phyloP scores from a whole-genome alignment of 2,797 vertebrate species.

The Vespertilio murinus region DNA sequence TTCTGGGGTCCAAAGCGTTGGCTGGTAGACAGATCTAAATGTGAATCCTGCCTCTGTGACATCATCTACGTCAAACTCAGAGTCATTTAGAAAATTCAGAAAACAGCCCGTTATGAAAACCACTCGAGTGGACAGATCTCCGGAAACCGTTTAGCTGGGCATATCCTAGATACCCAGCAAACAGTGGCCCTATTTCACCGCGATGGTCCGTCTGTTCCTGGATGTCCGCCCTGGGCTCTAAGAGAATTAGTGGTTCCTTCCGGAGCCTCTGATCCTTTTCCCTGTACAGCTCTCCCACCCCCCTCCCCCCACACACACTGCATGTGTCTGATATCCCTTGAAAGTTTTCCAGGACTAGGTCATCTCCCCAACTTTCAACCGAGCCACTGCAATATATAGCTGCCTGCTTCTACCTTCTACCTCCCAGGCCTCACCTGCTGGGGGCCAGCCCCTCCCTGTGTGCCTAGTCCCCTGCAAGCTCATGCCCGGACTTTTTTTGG shows the following conservation, averaged over 20 bases:
- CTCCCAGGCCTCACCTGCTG: slow-evolving; percentile 58
- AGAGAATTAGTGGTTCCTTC: slow-evolving; percentile 46
- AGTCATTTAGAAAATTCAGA: neutral
- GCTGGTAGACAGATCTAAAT: neutral
- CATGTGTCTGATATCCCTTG: slow-evolving; percentile 11
- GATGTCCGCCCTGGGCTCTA: neutral
- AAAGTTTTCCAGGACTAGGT: slow-evolving; percentile 63
- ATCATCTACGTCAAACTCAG: slow-evolving; percentile 18
- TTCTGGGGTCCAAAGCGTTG: neutral
- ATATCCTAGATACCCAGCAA: neutral
- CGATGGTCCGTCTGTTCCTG: neutral
- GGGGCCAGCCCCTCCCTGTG: neutral
- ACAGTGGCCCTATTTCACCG: neutral
- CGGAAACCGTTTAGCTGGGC: neutral
- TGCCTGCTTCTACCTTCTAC: slow-evolving; percentile 15
- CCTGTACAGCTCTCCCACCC: neutral
- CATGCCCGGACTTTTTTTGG: slow-evolving; percentile 60
- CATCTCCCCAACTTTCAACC: slow-evolving; percentile 60
- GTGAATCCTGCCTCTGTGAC: neutral
- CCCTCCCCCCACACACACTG: neutral
- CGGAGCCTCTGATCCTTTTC: slow-evolving; percentile 28
- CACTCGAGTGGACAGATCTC: neutral
- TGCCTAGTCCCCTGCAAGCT: slow-evolving; percentile 8
- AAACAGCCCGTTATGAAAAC: neutral
- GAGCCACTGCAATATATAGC: neutral